Base-by-base conservation (phyloP, 2,113 vertebrate genomes). In the Rissa tridactyla region DNA sequence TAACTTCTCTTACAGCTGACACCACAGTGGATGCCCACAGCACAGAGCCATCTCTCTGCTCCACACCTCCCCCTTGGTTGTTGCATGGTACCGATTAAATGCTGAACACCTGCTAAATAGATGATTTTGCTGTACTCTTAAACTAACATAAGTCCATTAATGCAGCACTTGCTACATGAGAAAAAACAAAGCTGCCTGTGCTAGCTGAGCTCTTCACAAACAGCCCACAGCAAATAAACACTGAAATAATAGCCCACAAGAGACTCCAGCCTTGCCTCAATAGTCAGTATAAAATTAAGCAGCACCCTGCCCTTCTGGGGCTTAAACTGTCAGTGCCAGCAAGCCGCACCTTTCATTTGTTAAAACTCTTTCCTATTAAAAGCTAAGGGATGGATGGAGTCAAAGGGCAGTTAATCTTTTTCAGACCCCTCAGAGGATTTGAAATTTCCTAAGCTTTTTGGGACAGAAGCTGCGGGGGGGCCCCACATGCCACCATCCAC, bases 151-250 rank as follows among this genome's bases (percentile, higher is more conserved):
- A 54, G 40, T 58, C 86, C 83, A 49, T 79, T 80, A 94, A 47
- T 2, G 30, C 84, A 91, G 88, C 80, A 13, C 46, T 90, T 8
- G 32, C 65, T 78, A 69, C 47, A 10, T 0, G 54, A 82, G 73
- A 20, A 86, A 86, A 40, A 96, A 97, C 91, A 95, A 76, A 77
- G 62, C 70, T 34, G 22, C 10, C 22, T 12, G 7, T 15, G 51
- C 55, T 52, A 40, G 73, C 29, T 1, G 77, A 92, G 78, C 30
- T 61, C 73, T 57, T 42, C 49, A 44, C 94, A 92, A 92, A 92
- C 79, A 89, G 88, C 72, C 42, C 92, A 20, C 88, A 90, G 94
- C 90, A 89, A 95, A 91, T 72, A 82, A 92, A 88, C 96, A 87
- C 68, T 40, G 82, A 95, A 84, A 88, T 75, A 96, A 96, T n/a